phyloP scores from a whole-genome alignment of 2,888 invertebrate genomes.

The Chloroclysta siterata region DNA sequence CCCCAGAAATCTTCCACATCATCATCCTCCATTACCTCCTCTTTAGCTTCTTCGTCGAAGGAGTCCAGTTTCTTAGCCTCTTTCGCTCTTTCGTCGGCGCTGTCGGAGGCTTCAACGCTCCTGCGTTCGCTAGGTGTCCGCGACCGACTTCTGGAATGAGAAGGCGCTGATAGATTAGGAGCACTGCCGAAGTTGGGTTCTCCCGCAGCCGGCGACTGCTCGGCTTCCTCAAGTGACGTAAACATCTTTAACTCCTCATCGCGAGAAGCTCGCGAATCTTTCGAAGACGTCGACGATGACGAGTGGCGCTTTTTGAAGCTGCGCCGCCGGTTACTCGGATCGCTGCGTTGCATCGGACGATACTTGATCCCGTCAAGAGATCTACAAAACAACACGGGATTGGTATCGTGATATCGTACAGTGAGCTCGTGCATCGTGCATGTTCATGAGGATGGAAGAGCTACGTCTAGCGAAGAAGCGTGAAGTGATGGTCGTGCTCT shows the following conservation, averaged over 20 bases:
- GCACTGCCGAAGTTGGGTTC: constrained; percentile 68
- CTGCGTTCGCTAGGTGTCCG: constrained; percentile 70
- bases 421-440: constrained; percentile 63
- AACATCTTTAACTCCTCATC: constrained; percentile 87
- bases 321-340: constrained; percentile 85
- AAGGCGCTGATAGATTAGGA: constrained; percentile 80
- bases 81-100: constrained; percentile 56
- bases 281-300: constrained; percentile 86
- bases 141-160: constrained; percentile 84
- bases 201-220: constrained; percentile 74
- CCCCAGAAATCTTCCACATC: constrained; percentile 80
- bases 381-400: constrained; percentile 82
- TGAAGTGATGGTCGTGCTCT: constrained; percentile 59
- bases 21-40: constrained; percentile 76
- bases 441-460: constrained; percentile 54
- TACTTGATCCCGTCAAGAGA: constrained; percentile 88
- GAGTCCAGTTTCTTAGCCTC: constrained; percentile 70
- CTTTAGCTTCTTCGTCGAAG: constrained; percentile 74
- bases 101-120: constrained; percentile 64
- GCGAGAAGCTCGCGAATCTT: constrained; percentile 85
- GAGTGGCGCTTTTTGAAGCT: constrained; percentile 86
- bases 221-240: constrained; percentile 87
- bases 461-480: constrained; percentile 61
- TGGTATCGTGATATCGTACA: constrained; percentile 76
- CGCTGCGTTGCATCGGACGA: constrained; percentile 85